These are phyloP conservation scores for Lamproptera curius DNA, from an alignment of 2,888 invertebrate species.

Conservation along the genomic window DNA sequence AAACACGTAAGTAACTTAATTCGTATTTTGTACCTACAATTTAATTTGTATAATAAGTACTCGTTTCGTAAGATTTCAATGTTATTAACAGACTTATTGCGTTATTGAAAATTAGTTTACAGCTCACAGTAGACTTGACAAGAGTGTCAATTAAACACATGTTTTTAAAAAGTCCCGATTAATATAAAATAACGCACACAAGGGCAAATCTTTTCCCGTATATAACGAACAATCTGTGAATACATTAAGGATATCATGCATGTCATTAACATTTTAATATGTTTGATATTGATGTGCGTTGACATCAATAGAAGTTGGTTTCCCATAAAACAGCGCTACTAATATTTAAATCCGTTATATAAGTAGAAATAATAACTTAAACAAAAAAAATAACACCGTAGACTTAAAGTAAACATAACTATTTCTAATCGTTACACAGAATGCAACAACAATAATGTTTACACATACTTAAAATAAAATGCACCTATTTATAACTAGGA, in stretches of 20 bases:
- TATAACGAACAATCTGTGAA: too few species aligned
- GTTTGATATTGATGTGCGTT: background rate
- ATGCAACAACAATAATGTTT: constrained; percentile 38
- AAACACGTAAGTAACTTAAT: constrained; percentile 14
- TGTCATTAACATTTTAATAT: background rate
- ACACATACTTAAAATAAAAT: constrained; percentile 53
- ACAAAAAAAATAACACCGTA: constrained; percentile 34
- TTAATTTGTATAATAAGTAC: constrained; percentile 9
- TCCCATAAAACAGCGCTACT: background rate
- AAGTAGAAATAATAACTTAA: constrained; percentile 29
- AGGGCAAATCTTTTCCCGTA: too few species aligned
- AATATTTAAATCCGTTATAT: constrained; percentile 4
- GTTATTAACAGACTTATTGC: background rate
- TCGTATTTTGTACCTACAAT: constrained; percentile 9
- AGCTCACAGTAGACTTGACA: background rate
- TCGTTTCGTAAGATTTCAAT: constrained; percentile 22
- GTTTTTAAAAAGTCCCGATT: too few species aligned
- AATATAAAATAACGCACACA: too few species aligned
- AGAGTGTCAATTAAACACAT: too few species aligned
- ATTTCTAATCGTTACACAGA: constrained; percentile 27
- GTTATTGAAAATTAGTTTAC: background rate
- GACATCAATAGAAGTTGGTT: constrained; percentile 2
- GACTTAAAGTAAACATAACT: constrained; percentile 31
- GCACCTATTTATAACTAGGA: constrained; percentile 70
- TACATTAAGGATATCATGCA: too few species aligned